Evolutionary conservation across 1,140 invertebrate species (phyloP), one percentile per base, ranked within the genome.

Genomic region (Hypothenemus hampei): DNA sequence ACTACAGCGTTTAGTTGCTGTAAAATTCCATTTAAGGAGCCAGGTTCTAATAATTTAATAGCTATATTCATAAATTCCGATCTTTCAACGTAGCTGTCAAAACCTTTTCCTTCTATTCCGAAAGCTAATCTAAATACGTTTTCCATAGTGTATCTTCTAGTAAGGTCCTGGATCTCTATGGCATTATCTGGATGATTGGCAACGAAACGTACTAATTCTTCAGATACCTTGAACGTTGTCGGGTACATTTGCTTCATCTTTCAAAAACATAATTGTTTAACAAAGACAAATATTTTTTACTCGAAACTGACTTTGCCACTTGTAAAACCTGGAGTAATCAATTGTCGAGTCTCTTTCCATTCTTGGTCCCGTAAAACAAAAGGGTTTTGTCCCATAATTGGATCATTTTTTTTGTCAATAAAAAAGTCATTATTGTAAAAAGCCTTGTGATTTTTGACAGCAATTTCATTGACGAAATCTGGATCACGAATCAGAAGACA

Each of bases 261-360:
- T 22, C 48, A 53, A 39, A 2, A 37, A 31, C 10, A 31, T 31
- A 2, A 11, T 2, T 3, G 26, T 3, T 2, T 11, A 31, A 11
- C 8, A 11, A 31, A 31, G 1, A 11, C 8, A 31, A 2, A 11
- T 31, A 31, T 8, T 31, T 31, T 31, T 31, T 29, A 37, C 7
- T 37, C 18, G 16, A 37, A 15, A 10, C 11, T 10, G 59, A 74
- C 65, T 15, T 69, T 65, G 13, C 68, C 66, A 3, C 69, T 70
- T 13, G 78, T 79, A 51, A 82, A 73, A 7, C 75, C 71, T 0
- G 79, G 75, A 22, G 77, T 76, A 31, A 80, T 69, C 29, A 78
- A 69, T 5, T 64, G 65, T 23, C 80, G 65, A 13, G 76, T 73
- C 29, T 70, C 64, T 46, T 78, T 78, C 81, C 81, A 83, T 49